Evolutionary conservation across 2,888 invertebrate genomes (phyloP).

Genomic region (Chymomyza amoena): DNA sequence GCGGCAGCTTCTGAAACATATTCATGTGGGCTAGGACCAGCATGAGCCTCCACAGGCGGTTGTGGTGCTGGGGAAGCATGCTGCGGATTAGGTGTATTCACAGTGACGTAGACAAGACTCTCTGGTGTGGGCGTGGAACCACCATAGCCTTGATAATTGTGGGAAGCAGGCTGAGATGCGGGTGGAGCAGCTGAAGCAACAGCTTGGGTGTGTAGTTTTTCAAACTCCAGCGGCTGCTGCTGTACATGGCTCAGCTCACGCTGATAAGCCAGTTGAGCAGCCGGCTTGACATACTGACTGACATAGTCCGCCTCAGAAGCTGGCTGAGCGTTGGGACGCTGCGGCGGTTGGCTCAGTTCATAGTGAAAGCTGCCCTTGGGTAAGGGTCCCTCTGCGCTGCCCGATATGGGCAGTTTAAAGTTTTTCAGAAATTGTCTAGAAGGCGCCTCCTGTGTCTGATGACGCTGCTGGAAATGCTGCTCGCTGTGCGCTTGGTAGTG

Average conservation of each 20-base stretch:
- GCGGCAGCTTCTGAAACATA: constrained; percentile 66
- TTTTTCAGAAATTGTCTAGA: constrained; percentile 75
- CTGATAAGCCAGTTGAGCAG: constrained; percentile 53
- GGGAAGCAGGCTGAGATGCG: not conserved
- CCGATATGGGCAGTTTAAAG: constrained; percentile 66
- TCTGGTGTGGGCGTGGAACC: constrained; percentile 39
- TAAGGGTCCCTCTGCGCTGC: constrained; percentile 43
- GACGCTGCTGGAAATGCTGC: constrained; percentile 44
- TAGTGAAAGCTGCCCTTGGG: constrained; percentile 68
- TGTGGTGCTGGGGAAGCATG: not conserved
- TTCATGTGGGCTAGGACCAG: constrained; percentile 56
- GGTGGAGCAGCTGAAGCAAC: constrained; percentile 30
- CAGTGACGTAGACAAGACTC: constrained; percentile 63
- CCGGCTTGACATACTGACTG: constrained; percentile 35
- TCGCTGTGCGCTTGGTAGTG: constrained; percentile 66
- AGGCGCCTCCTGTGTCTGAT: constrained; percentile 65
- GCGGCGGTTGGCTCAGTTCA: constrained; percentile 45
- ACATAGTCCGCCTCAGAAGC: constrained; percentile 29
- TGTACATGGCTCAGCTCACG: constrained; percentile 26
- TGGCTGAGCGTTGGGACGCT: constrained; percentile 15
- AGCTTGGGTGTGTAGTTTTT: constrained; percentile 48
- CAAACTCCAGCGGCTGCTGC: constrained; percentile 11
- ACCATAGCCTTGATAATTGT: constrained; percentile 30
- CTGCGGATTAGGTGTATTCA: constrained; percentile 41
- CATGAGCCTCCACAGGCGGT: constrained; percentile 6